Evolutionary conservation across 2,113 vertebrate genomes (phyloP), one percentile per base, ranked within the genome.

Genomic region (Odontophorus gujanensis): DNA sequence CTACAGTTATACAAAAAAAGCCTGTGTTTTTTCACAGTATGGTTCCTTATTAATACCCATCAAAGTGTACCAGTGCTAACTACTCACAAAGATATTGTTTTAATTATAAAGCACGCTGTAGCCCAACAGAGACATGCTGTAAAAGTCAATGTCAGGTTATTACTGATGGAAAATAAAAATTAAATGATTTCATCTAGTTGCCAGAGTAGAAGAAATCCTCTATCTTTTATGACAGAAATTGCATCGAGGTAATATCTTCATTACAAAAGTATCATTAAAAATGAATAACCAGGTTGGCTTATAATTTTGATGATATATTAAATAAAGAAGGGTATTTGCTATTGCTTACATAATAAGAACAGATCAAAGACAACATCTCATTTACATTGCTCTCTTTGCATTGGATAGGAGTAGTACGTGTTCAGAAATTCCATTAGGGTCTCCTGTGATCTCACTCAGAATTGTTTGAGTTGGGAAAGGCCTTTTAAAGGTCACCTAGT

Each of bases 271-370:
- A 26, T 34, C 55, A 53, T 55, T 55, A 63, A 61, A 59, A 45
- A 28, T 2, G 7, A 58, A 84, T 87, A 58, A 75, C 7, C 55
- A 81, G 30, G 22, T 77, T 45, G 36, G 32, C 61, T 72, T 22
- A 5, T 50, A 81, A 67, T 34, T 18, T 58, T 84, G 26, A 36
- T 1, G 1, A 42, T 14, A 14, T 36, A 57, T 59, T 71, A 81
- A 87, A 69, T 48, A 65, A 78, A 89, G 42, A n/a, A 7, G 6
- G 32, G 38, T 2, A 2, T 75, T 59, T 81, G 1, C 36, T 51
- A 7, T 28, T 62, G 11, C 9, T 76, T n/a, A 20, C 1, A 1
- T 10, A 57, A 30, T 25, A 5, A 2, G 25, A 28, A 57, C 0
- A 38, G 6, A 51, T 66, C 13, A 32, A 28, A 5, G 11, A 2